These are phyloP conservation scores for Xiphorhynchus erythropygius DNA, from an alignment of 2,797 vertebrate genomes.

Conservation along the genomic window DNA sequence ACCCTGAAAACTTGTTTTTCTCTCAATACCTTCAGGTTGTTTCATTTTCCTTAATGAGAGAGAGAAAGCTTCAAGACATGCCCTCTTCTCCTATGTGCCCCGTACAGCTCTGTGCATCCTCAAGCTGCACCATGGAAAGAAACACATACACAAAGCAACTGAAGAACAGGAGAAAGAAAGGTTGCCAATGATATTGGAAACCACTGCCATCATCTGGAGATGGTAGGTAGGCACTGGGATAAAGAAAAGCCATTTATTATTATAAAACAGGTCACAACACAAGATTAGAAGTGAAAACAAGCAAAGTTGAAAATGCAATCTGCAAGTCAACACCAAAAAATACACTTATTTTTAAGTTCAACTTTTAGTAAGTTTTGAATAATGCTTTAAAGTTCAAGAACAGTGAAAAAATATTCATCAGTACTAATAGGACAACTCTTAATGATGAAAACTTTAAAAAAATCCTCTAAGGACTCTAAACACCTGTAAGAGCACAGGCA, in stretches of 20 bases:
- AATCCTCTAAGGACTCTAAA: slow-evolving; percentile 15
- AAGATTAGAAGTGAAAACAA: not conserved
- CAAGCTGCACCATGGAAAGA: not conserved
- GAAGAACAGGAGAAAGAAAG: not conserved
- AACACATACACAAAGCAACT: not conserved
- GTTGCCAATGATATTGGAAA: not conserved
- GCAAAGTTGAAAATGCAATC: not conserved
- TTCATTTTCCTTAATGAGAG: not conserved
- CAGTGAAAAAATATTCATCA: not conserved
- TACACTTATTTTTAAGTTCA: not conserved
- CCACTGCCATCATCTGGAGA: not conserved
- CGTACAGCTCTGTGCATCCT: not conserved
- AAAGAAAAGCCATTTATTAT: not conserved
- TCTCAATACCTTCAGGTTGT: not conserved
- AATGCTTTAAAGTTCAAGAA: not conserved
- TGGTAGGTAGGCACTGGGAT: not conserved
- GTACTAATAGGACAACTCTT: not conserved
- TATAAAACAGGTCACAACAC: not conserved
- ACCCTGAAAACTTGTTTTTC: not conserved
- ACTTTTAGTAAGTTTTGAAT: not conserved
- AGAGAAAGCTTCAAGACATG: not conserved
- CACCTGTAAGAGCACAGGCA: slow-evolving; percentile 33
- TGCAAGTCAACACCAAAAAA: not conserved
- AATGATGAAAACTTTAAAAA: not conserved
- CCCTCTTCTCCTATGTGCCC: not conserved